phyloP scores from a whole-genome alignment of 1,140 invertebrate species.

The Anastatus disparis region DNA sequence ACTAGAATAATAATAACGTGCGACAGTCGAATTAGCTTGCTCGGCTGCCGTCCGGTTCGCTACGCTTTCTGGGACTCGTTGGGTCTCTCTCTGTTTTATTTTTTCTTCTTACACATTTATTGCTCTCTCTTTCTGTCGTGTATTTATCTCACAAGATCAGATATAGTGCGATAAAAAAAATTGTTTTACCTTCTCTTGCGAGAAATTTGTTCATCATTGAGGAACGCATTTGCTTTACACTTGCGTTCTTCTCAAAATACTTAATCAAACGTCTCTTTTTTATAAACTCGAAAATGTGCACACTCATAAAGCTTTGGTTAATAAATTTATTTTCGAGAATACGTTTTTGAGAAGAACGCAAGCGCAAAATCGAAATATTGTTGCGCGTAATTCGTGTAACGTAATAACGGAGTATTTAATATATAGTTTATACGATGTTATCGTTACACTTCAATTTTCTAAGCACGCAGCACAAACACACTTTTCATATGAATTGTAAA shows the following conservation, averaged over 20 bases:
- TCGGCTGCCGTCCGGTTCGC: conserved; percentile 8
- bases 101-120: conserved; percentile 11
- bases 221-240: neutral
- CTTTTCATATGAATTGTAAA: neutral
- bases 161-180: too few species aligned
- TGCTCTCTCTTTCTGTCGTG: conserved; percentile 5
- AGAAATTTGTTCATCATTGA: neutral
- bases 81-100: conserved; percentile 17
- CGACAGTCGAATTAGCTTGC: neutral
- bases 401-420: neutral
- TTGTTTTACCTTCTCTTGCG: neutral
- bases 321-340: neutral
- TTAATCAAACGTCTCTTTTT: neutral
- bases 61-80: conserved; percentile 26
- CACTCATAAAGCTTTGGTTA: neutral
- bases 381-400: neutral
- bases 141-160: neutral
- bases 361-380: neutral
- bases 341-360: too few species aligned
- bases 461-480: conserved; percentile 3
- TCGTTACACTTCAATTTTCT: neutral
- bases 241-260: neutral
- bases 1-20: conserved; percentile 41
- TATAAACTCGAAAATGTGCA: neutral
- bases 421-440: neutral